Evolutionary conservation across 2,113 vertebrate genomes (phyloP).

Genomic region (Cynocephalus volans): DNA sequence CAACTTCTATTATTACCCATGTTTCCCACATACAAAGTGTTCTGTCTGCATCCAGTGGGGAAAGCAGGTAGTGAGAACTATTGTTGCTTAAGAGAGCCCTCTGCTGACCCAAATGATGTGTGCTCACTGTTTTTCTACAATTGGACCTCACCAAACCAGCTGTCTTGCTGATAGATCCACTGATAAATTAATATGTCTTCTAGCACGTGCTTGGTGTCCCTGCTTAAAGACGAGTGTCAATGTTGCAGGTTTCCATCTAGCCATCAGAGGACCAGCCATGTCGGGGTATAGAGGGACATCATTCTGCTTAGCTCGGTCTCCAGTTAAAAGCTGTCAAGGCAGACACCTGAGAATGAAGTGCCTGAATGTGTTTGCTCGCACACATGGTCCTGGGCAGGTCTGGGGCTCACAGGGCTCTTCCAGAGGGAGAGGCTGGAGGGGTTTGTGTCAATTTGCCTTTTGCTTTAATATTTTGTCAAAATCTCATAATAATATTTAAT

Average conservation of each 20-base stretch:
- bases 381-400: neutral
- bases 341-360: neutral
- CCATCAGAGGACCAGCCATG: neutral
- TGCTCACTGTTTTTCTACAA: neutral
- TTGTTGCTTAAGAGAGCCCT: constrained; percentile 71
- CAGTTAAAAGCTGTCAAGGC: neutral
- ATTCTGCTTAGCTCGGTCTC: neutral
- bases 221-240: neutral
- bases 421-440: neutral
- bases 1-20: neutral
- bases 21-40: neutral
- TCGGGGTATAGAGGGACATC: neutral
- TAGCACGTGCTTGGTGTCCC: neutral
- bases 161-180: neutral
- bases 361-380: neutral
- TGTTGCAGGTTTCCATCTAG: neutral
- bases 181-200: neutral
- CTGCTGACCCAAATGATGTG: constrained; percentile 63
- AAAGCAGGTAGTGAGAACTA: neutral
- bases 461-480: constrained; percentile 6
- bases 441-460: neutral
- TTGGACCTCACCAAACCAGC: neutral
- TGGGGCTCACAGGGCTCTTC: neutral
- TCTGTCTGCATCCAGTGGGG: neutral
- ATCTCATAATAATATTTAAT: neutral